Conservation (phyloP, 2,113 vertebrate genomes). For the Dasyprocta punctata region DNA sequence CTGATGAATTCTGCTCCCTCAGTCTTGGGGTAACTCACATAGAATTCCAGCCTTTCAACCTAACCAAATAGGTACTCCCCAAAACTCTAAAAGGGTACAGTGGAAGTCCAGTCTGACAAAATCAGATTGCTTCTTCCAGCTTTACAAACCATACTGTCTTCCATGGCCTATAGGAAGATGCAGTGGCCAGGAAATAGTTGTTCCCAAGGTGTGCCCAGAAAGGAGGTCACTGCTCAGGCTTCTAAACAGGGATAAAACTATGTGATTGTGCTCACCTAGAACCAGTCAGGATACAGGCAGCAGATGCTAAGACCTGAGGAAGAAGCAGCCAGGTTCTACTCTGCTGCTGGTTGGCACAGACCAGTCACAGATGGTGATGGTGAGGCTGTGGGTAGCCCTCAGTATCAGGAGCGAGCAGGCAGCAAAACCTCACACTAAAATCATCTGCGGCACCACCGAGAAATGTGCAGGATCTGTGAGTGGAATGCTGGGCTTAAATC, state of each 20-base stretch:
- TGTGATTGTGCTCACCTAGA: constrained; percentile 5
- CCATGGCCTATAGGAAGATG: background rate
- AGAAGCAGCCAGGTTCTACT: constrained; percentile 54
- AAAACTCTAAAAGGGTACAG: background rate
- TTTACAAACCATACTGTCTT: background rate
- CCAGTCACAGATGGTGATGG: constrained; percentile 59
- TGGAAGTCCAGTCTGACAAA: background rate
- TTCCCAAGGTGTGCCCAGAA: background rate
- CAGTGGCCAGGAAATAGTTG: background rate
- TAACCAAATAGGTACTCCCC: background rate
- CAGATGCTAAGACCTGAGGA: constrained; percentile 47
- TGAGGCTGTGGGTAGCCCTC: background rate
- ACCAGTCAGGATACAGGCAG: constrained; percentile 17
- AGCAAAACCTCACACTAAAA: constrained; percentile 24
- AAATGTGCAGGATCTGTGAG: background rate
- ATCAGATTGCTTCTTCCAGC: background rate
- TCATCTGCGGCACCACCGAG: background rate
- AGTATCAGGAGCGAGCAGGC: constrained; percentile 14
- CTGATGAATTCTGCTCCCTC: background rate
- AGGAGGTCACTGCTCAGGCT: background rate
- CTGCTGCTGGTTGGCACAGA: constrained; percentile 53
- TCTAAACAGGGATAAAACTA: background rate
- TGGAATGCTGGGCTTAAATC: constrained; percentile 21
- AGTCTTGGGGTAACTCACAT: background rate
- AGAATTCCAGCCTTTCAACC: constrained; percentile 15